phyloP scores from a whole-genome alignment of 2,888 invertebrate species.

The Ornithoptera priamus region DNA sequence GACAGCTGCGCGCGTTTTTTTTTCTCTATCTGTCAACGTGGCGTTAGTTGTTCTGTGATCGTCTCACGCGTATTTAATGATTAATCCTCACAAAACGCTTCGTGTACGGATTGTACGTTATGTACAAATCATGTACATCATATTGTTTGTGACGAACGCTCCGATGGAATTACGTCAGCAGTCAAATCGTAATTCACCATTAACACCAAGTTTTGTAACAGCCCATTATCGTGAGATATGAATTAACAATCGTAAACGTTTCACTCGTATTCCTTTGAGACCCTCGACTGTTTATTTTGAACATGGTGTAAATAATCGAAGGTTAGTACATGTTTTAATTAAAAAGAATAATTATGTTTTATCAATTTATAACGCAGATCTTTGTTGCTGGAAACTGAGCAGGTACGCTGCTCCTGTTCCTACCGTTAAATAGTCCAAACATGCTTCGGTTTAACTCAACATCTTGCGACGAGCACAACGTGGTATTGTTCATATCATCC shows the following conservation, averaged over 20 bases:
- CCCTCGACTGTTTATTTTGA: slow-evolving; percentile 34
- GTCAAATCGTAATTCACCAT: slow-evolving; percentile 49
- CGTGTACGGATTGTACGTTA: slow-evolving; percentile 67
- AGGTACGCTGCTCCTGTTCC: too few species aligned
- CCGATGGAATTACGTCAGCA: slow-evolving; percentile 35
- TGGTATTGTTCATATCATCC: too few species aligned
- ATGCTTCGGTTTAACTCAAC: too few species aligned
- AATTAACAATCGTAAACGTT: slow-evolving; percentile 35
- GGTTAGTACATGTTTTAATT: too few species aligned
- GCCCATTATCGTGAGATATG: slow-evolving; percentile 36
- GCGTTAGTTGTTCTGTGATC: slow-evolving; percentile 70
- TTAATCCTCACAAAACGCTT: slow-evolving; percentile 42
- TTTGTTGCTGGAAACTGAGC: too few species aligned
- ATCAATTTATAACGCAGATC: too few species aligned
- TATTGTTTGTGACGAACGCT: slow-evolving; percentile 30
- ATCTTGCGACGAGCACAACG: too few species aligned
- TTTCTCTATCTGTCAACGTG: slow-evolving; percentile 51
- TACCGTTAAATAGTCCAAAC: too few species aligned
- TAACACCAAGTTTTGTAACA: slow-evolving; percentile 65
- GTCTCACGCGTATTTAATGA: slow-evolving; percentile 43
- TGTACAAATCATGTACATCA: slow-evolving; percentile 64
- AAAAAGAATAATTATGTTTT: too few species aligned
- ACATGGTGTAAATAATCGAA: neutral
- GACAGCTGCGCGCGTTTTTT: slow-evolving; percentile 43
- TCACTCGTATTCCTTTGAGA: slow-evolving; percentile 38